phyloP scores from a whole-genome alignment of 2,113 vertebrate species.

The Strix aluco region DNA sequence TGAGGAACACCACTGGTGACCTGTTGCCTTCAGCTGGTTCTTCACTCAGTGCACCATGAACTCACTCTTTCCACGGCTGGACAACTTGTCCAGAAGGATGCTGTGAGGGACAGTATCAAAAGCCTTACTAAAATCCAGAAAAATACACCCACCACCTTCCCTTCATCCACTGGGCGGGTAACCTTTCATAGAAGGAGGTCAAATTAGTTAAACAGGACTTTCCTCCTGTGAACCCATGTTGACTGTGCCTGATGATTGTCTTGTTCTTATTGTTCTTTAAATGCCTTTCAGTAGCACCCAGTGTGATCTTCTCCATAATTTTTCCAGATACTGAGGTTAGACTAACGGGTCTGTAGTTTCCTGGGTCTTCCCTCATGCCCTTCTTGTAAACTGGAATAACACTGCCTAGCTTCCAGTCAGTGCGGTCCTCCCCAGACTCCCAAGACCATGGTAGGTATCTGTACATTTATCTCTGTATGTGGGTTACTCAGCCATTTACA shows the following conservation, averaged over 20 bases:
- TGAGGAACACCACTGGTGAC: background rate
- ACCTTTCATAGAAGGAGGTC: background rate
- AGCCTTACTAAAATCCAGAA: background rate
- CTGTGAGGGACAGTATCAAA: background rate
- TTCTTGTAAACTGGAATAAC: background rate
- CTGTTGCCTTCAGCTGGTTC: background rate
- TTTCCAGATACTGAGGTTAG: background rate
- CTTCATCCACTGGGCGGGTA: background rate
- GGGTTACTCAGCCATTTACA: background rate
- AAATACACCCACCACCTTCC: too few relatives aligned
- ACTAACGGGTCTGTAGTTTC: background rate
- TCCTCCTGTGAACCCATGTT: background rate
- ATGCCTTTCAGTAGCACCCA: background rate
- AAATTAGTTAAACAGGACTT: background rate
- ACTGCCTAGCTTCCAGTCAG: background rate
- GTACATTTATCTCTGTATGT: background rate
- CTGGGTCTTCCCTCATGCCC: background rate
- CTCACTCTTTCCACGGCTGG: background rate
- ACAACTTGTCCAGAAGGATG: too few relatives aligned
- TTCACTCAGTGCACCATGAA: background rate
- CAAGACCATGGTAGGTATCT: background rate
- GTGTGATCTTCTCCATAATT: background rate
- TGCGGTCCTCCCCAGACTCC: accelerated
- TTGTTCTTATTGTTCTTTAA: background rate
- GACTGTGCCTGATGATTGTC: background rate